Base-by-base conservation (phyloP, 2,797 vertebrate species). In the Hypotaenidia okinawae region DNA sequence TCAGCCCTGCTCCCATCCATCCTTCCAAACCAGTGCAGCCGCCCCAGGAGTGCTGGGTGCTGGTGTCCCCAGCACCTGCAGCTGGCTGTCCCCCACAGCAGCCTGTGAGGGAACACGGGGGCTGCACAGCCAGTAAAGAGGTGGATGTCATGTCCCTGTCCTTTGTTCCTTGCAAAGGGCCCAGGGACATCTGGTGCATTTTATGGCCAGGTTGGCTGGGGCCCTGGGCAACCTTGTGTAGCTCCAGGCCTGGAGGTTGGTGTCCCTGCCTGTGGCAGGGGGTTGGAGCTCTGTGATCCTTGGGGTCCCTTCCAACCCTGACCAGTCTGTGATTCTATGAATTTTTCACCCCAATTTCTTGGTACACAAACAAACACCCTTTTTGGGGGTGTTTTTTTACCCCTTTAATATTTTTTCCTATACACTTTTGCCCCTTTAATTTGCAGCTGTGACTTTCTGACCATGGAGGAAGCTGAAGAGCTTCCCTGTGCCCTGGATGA, bases 1-100 rank as follows among this genome's bases (percentile, higher is more conserved):
- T 47, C 70, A 41, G 30, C 33, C 0, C 7, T 28, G 8, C 52
- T 18, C 45, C 45, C 6, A 1, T 5, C 25, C 7, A 32, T 39
- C 55, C 55, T 12, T 15, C 52, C 11, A 0, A 28, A 10, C 45
- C 45, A 7, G 33, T 35, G 6, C 0, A 0, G 32, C 51, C 18
- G 3, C 8, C 19, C 27, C 4, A 1, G 12, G 24, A 45, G 10
- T 22, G 2, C 18, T 16, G 0, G 0, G 16, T 15, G 41, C 27
- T 10, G 18, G 13, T 62, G 62, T 57, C 52, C 72, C 75, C 43
- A 24, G 4, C 30, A 13, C 0, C 0, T 22, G 18, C 45, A 80
- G 13, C 32, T 41, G 30, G 21, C 55, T 64, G 39, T 45, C 33
- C 35, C 41, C n/a, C 11, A 23, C 0, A 0, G 9, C 22, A 61